Evolutionary conservation across 1,140 invertebrate genomes (phyloP), one percentile per base, ranked within the genome.

Genomic region (Adoxophyes honmai): DNA sequence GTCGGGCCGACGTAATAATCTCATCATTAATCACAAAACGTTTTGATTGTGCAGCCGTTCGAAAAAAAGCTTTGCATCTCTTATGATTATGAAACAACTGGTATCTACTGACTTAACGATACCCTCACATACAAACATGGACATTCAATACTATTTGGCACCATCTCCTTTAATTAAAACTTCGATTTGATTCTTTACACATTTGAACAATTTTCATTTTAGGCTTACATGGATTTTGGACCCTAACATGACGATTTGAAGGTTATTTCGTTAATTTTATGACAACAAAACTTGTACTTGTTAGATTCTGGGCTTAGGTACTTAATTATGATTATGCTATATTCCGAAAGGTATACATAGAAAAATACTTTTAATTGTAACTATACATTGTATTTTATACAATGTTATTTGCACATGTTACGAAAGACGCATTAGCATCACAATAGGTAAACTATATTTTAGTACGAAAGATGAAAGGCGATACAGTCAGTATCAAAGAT

Each of bases 121-220:
- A n/a, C n/a, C n/a, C 9, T 9, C 13, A 15, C 10, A 18, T 7
- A 18, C 28, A 44, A 9, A 16, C 4, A 48, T 11, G 16, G 16
- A 48, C 42, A 48, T 48, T 48, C n/a, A 48, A 48, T 33, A 48
- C 42, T 48, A 6, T 48, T 48, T 48, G 42, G 42, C 42, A 48
- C 42, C 18, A 44, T 44, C 15, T 18, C 39, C 11, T 48, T 48
- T 48, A 9, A 16, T 6, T 48, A 2, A 44, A n/a, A 28, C 11
- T 9, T 28, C 18, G 6, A 16, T n/a, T 21, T 4, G 11, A 28
- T 1, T 48, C 11, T 48, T 28, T 6, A 48, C 42, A 48, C 42
- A 21, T 48, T 28, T 48, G 16, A 48, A 48, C 21, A 18, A 48
- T 10, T 48, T 21, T 8, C 6, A 28, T 28, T 28, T 28, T 28